Percentiles rank a stretch among this genome's conserved stretches.
These are phyloP conservation scores for Hypsibius dujardini DNA, from an alignment of 1,140 invertebrate species.

Conservation along the genomic window DNA sequence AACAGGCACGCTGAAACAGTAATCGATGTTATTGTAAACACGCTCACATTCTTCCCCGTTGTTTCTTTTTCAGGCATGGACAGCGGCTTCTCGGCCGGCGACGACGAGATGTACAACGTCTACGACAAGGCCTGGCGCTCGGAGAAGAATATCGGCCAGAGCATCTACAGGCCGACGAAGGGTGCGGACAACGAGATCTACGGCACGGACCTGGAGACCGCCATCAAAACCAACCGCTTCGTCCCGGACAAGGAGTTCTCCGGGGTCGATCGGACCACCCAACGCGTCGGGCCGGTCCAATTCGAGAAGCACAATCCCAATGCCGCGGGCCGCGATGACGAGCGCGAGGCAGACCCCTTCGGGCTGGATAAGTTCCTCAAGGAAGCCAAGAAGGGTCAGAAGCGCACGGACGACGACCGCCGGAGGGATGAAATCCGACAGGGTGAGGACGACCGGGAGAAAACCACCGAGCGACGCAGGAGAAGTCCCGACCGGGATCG, in stretches of 20 bases:
- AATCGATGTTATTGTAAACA: too few species aligned
- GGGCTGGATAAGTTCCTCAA: slow-evolving; percentile 93
- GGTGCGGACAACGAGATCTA: slow-evolving; percentile 77
- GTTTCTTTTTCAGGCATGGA: slow-evolving; percentile 53
- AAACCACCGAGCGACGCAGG: too few species aligned
- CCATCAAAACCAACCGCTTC: slow-evolving; percentile 76
- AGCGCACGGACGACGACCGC: slow-evolving; percentile 32
- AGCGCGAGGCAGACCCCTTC: slow-evolving; percentile 79
- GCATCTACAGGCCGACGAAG: slow-evolving; percentile 77
- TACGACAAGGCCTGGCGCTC: slow-evolving; percentile 66
- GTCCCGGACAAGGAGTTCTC: slow-evolving; percentile 91
- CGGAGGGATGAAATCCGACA: too few species aligned
- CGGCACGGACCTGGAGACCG: slow-evolving; percentile 63
- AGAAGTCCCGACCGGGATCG: neutral
- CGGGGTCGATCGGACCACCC: slow-evolving; percentile 53
- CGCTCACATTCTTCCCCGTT: slow-evolving; percentile 14
- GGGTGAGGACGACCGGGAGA: too few species aligned
- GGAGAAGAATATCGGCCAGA: slow-evolving; percentile 57
- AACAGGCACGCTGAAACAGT: too few species aligned
- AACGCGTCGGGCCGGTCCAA: slow-evolving; percentile 79
- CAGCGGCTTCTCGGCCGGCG: slow-evolving; percentile 62
- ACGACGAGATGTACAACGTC: slow-evolving; percentile 93
- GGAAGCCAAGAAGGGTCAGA: slow-evolving; percentile 67
- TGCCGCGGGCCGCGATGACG: slow-evolving; percentile 28
- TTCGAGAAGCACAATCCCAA: slow-evolving; percentile 69